phyloP scores from a whole-genome alignment of 2,888 invertebrate species.

The Nomada goodeniana region DNA sequence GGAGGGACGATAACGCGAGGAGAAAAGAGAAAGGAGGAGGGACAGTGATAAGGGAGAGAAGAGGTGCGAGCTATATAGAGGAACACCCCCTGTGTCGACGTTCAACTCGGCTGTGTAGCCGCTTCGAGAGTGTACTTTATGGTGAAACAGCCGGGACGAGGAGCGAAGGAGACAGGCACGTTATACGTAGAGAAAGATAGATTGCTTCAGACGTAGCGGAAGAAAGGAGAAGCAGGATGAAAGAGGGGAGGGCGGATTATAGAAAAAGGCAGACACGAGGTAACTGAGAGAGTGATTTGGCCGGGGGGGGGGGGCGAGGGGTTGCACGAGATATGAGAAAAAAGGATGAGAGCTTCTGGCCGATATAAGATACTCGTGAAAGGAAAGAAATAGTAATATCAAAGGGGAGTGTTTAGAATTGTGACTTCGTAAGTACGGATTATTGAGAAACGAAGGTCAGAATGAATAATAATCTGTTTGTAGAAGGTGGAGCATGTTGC shows the following conservation, averaged over 20 bases:
- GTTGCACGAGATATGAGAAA: neutral
- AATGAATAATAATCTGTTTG: neutral
- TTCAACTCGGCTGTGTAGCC: conserved; percentile 38
- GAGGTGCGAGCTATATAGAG: conserved; percentile 18
- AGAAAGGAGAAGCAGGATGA: neutral
- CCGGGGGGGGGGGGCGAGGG: neutral
- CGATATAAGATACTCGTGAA: conserved; percentile 23
- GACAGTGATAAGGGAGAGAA: neutral
- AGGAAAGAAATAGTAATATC: conserved; percentile 3
- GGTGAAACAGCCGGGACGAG: conserved; percentile 24
- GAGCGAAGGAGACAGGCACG: conserved; percentile 21
- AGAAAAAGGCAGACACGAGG: conserved; percentile 18
- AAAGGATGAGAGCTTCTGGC: neutral
- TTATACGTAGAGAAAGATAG: conserved; percentile 24
- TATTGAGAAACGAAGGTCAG: neutral
- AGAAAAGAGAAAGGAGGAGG: neutral
- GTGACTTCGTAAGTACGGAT: neutral
- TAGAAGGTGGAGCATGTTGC: too few species aligned
- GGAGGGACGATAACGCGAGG: conserved; percentile 3
- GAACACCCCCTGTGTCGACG: conserved; percentile 41
- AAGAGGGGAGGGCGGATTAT: conserved; percentile 7
- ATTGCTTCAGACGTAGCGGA: conserved; percentile 21
- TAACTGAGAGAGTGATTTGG: conserved; percentile 8
- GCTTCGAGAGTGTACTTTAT: conserved; percentile 55
- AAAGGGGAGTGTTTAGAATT: neutral